Conservation (phyloP, 2,888 invertebrate species). For the Trachelus troglodyta region DNA sequence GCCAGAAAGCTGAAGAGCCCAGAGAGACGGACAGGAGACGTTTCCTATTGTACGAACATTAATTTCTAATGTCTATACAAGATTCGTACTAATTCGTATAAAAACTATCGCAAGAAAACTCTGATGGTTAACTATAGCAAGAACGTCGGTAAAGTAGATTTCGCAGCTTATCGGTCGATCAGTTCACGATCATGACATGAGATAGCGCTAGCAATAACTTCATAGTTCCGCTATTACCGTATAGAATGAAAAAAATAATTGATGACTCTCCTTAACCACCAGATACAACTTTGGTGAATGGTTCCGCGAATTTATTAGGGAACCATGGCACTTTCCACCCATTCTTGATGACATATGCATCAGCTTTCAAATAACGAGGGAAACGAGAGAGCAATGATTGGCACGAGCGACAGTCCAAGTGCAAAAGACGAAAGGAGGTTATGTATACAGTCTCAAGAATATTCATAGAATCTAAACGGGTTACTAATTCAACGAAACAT, state of each 20-base stretch:
- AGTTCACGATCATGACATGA: background rate
- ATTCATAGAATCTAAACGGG: too few relatives aligned
- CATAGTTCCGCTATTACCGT: background rate
- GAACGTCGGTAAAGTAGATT: background rate
- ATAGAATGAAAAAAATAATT: background rate
- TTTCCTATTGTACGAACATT: too few relatives aligned
- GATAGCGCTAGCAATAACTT: background rate
- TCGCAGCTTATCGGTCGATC: background rate
- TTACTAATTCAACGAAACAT: background rate
- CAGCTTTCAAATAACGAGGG: background rate
- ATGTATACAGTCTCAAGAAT: background rate
- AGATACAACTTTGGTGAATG: background rate
- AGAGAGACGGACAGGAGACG: too few relatives aligned
- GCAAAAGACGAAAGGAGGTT: background rate
- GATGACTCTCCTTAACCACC: background rate
- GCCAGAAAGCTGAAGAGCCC: too few relatives aligned
- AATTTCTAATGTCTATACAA: background rate
- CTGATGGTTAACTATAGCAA: background rate
- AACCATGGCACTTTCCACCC: background rate
- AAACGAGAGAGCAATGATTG: background rate
- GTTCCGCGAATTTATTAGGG: background rate
- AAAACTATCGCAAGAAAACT: background rate
- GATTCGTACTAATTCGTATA: too few relatives aligned
- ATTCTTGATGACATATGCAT: background rate
- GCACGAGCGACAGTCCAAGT: background rate